Evolutionary conservation across 2,113 vertebrate species (phyloP).

Genomic region (Baryphthengus martii): DNA sequence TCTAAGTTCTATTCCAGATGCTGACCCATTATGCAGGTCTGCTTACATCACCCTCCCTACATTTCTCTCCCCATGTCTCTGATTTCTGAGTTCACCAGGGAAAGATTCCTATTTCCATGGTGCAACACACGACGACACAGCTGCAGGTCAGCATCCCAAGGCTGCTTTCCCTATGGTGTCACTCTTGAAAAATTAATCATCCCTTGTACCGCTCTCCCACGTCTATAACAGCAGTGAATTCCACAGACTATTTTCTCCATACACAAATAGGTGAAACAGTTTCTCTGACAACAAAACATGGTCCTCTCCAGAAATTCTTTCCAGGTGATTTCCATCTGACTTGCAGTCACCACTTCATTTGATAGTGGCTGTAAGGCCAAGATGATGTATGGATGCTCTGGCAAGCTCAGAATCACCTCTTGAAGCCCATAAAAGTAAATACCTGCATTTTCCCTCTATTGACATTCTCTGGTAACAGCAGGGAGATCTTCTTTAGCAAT

Average conservation of each 20-base stretch:
- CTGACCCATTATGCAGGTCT: neutral
- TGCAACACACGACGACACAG: neutral
- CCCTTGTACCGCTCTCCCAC: neutral
- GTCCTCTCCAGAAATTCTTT: neutral
- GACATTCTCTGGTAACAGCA: conserved; percentile 44
- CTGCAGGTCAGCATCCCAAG: neutral
- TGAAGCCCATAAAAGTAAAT: neutral
- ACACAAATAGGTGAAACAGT: neutral
- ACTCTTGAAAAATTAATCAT: neutral
- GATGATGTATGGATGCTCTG: neutral
- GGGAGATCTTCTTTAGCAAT: conserved; percentile 68
- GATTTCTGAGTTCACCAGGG: neutral
- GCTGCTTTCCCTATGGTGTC: neutral
- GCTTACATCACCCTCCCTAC: neutral
- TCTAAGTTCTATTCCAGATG: neutral
- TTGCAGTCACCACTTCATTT: neutral
- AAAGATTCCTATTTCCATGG: neutral
- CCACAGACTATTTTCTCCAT: neutral
- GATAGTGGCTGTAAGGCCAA: neutral
- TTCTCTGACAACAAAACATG: neutral
- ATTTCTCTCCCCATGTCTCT: neutral
- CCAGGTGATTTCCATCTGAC: neutral
- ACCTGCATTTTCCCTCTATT: conserved; percentile 71
- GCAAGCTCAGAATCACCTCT: neutral
- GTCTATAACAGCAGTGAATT: neutral